A percentile compares a stretch with the other conserved stretches of the same genome.
phyloP scores from a whole-genome alignment of 2,113 vertebrate genomes.

The Chauna torquata region DNA sequence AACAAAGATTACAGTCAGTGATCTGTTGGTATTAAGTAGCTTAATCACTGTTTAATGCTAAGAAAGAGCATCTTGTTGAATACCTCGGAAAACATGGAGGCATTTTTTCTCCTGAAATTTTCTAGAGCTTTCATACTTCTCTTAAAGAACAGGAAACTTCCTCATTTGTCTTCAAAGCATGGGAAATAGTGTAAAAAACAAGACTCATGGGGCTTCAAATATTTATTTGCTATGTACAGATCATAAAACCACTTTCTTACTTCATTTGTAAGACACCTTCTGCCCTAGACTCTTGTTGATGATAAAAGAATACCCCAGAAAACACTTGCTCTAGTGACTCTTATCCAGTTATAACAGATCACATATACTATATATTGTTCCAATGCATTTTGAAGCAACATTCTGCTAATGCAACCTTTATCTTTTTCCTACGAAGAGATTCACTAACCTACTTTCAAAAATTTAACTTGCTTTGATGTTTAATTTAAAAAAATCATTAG shows the following conservation, averaged over 20 bases:
- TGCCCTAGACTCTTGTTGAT: background rate
- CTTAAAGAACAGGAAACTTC: background rate
- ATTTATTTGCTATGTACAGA: background rate
- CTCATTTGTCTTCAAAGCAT: background rate
- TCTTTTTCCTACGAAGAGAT: background rate
- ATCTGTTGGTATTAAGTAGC: background rate
- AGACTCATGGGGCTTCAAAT: background rate
- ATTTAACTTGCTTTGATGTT: background rate
- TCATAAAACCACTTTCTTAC: background rate
- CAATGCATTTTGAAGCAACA: background rate
- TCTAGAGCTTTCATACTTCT: background rate
- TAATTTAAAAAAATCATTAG: background rate
- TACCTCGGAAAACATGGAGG: background rate
- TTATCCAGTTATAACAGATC: background rate
- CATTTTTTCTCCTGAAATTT: background rate
- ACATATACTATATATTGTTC: background rate
- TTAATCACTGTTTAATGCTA: background rate
- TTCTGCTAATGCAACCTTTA: background rate
- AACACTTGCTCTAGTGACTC: background rate
- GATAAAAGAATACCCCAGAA: background rate
- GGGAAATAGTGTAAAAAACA: background rate
- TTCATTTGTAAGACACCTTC: background rate
- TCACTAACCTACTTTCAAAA: background rate
- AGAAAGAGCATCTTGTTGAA: background rate
- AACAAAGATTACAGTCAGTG: background rate